Percentiles rank a stretch among this genome's conserved stretches.
These are phyloP conservation scores for Platysternon megacephalum DNA, from an alignment of 2,113 vertebrate genomes.

Conservation along the genomic window DNA sequence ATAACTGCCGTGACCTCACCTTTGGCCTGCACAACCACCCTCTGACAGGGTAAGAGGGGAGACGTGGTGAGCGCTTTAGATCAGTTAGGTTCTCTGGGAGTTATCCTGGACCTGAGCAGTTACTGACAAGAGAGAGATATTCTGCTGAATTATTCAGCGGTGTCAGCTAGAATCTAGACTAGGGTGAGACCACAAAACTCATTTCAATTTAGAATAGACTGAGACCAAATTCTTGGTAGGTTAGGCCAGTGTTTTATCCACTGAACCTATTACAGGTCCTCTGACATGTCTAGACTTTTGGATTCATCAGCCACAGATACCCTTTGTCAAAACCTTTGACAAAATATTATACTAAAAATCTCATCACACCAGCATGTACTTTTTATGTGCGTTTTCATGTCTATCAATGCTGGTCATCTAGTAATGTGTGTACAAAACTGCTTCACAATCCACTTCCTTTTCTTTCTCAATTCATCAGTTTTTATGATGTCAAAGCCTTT, in stretches of 20 bases:
- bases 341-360: not conserved
- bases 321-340: fast-evolving
- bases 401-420: not conserved
- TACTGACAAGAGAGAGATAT: not conserved
- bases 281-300: not conserved
- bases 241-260: not conserved
- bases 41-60: fast-evolving
- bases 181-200: not conserved
- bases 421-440: not conserved
- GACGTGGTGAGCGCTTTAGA: not conserved
- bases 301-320: not conserved
- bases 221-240: not conserved
- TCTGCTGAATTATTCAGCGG: slow-evolving; percentile 1
- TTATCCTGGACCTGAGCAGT: not conserved
- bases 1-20: not conserved
- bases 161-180: not conserved
- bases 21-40: not conserved
- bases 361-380: fast-evolving
- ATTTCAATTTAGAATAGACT: not conserved
- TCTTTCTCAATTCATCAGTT: not conserved
- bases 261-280: not conserved
- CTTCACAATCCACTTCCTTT: not conserved
- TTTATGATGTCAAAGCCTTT: not conserved
- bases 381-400: fast-evolving
- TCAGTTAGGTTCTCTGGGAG: not conserved